Base-by-base conservation (phyloP, 2,113 vertebrate genomes). In the Isichthys henryi region DNA sequence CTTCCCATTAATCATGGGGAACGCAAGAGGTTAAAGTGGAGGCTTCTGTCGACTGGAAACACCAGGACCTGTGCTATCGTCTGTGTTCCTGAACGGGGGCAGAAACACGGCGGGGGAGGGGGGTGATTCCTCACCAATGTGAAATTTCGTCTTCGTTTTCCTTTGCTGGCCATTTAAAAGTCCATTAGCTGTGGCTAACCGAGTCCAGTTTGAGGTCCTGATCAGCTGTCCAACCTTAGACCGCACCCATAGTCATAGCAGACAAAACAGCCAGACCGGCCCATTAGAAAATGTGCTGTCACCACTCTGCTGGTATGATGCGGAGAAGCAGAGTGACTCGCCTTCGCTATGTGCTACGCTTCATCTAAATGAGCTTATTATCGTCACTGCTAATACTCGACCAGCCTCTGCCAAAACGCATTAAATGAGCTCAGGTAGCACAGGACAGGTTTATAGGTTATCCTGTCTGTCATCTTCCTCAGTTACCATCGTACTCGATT, bases 1-100 rank as follows among this genome's bases (percentile, higher is more conserved):
- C 91, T 77, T 90, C n/a, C 86, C 80, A 43, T 66, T 91, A 91
- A 1, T 93, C 53, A 90, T 11, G 5, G 21, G 86, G 35, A 31
- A 0, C 21, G 5, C 13, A 89, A 39, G 50, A 53, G 86, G 6
- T 8, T 62, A 83, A 48, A 5, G 56, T 82, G 35, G 0, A 0
- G 6, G 48, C n/a, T 49, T 8, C 48, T 52, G 66, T 70, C 13
- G 13, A 19, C 62, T 27, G 74, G 58, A 88, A 13, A 88, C 35
- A 82, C 56, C 9, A 2, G 45, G 46, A 35, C 85, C n/a, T 53
- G 74, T 17, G 35, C 31, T 43, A 39, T 43, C 35, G 13, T 7
- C 31, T 80, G 35, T 70, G 62, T 70, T 31, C 62, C 62, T 31
- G 62, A 70, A 31, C 1, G 62, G 62, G 62, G 62, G n/a, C 62